Percentiles rank a stretch among this genome's conserved stretches.
Conservation (phyloP, 2,888 invertebrate genomes). For the Megastigmus dorsalis region DNA sequence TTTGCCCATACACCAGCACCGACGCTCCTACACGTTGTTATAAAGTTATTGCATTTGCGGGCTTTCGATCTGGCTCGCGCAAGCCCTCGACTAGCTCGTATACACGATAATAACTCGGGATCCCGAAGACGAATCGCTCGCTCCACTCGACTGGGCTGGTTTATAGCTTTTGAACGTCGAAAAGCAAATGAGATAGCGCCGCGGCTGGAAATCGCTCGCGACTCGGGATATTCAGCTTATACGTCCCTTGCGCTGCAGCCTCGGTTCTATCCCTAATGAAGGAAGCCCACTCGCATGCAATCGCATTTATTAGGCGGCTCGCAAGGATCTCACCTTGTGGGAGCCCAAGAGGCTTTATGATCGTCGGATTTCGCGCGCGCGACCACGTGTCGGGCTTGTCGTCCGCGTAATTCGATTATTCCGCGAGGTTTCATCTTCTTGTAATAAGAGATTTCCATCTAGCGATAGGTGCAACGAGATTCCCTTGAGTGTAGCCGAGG, state of each 20-base stretch:
- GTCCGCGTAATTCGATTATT: conserved; percentile 22
- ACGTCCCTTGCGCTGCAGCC: background rate
- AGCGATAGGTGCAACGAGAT: too few relatives aligned
- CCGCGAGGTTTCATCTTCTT: background rate
- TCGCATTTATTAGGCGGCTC: conserved; percentile 22
- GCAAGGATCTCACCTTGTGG: too few relatives aligned
- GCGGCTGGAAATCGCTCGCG: conserved; percentile 29
- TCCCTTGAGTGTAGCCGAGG: too few relatives aligned
- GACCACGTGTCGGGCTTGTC: too few relatives aligned
- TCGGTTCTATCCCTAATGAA: background rate
- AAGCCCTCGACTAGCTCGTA: background rate
- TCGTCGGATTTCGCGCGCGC: too few relatives aligned
- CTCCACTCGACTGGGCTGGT: background rate
- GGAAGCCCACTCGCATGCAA: conserved; percentile 41
- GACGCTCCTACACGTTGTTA: background rate
- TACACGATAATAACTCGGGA: conserved; percentile 25
- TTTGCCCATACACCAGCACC: too few relatives aligned
- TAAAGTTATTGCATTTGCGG: conserved; percentile 22
- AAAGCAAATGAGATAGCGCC: conserved; percentile 10
- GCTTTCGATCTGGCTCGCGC: too few relatives aligned
- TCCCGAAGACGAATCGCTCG: conserved; percentile 35
- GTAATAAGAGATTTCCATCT: too few relatives aligned
- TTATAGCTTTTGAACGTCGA: conserved; percentile 18
- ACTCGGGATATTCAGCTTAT: too few relatives aligned
- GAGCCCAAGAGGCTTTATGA: background rate